Conservation (phyloP, 2,113 vertebrate species). For the Callithrix jacchus region DNA sequence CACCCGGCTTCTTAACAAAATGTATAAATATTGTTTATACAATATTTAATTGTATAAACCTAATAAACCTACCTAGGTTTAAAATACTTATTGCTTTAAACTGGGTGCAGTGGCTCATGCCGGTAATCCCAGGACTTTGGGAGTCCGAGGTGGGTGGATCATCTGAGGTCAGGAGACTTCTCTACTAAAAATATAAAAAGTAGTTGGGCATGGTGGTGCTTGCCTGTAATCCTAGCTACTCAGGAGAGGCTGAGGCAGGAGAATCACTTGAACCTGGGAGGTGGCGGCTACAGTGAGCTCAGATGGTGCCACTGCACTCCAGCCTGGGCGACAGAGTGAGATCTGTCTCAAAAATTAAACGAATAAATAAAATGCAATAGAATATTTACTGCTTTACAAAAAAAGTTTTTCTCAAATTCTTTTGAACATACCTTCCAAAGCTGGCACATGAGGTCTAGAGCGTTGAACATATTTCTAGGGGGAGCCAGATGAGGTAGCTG, state of each 20-base stretch:
- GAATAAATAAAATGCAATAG: too few species aligned
- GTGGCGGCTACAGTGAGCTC: not conserved
- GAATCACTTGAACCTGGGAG: not conserved
- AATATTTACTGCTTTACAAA: not conserved
- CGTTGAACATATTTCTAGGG: not conserved
- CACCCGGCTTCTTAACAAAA: too few species aligned
- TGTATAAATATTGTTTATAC: too few species aligned
- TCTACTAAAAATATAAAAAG: not conserved
- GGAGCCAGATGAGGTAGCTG: too few species aligned
- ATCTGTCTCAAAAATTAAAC: not conserved
- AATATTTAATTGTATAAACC: not conserved
- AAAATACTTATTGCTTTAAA: not conserved
- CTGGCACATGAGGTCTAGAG: not conserved
- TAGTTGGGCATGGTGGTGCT: not conserved
- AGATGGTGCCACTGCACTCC: too few species aligned
- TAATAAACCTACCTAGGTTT: not conserved
- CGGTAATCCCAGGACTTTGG: not conserved
- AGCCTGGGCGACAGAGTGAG: not conserved
- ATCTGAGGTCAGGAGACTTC: not conserved
- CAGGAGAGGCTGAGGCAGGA: not conserved
- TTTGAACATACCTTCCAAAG: not conserved
- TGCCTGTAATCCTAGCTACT: not conserved
- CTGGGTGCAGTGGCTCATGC: not conserved
- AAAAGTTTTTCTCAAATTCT: constrained; percentile 22
- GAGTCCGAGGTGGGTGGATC: not conserved